Evolutionary conservation across 1,140 invertebrate species (phyloP), one percentile per base, ranked within the genome.

Genomic region (Alviniconcha marisindica): DNA sequence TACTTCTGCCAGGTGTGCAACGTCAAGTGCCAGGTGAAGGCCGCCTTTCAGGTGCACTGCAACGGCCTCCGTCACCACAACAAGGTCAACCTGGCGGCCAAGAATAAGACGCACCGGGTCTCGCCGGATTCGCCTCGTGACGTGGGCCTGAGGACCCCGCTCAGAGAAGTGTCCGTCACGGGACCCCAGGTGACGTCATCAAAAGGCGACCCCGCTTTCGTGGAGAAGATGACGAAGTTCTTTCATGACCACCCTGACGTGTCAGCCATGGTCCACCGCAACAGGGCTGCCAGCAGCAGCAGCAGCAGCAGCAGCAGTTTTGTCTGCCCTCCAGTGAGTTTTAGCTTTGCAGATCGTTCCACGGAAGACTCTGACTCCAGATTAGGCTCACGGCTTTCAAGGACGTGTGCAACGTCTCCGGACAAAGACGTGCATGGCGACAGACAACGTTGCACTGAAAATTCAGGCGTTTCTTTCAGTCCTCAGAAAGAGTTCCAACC

Each of bases 1-100:
- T 91, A 91, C 69, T 90, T 91, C 80, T 91, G 90, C 79, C 89
- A 90, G 73, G 85, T 91, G 21, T 91, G 90, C 86, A 90, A 91
- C 82, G 90, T 88, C 87, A 91, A 91, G 80, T 89, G 87, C 69
- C 89, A 87, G 36, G 86, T 88, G 7, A 89, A 89, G 76, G 77
- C 88, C 28, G 84, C 86, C 36, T 91, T 91, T 84, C 84, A 88
- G 77, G 84, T 81, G 60, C 90, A 91, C 74, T 91, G 90, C 77
- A 85, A 86, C 54, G 83, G 86, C 48, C 63, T 82, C 3, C 54
- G 78, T 40, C 90, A 91, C 84, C 85, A 86, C 42, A 87, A 54
- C 44, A 87, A 88, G 82, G 87, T 89, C 36, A 66, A 71, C 36
- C 38, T 80, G 54, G 83, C 78, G 18, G 78, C 74, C 40, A 63